phyloP scores from a whole-genome alignment of 2,888 invertebrate genomes.

The Ypsolopha scabrella region DNA sequence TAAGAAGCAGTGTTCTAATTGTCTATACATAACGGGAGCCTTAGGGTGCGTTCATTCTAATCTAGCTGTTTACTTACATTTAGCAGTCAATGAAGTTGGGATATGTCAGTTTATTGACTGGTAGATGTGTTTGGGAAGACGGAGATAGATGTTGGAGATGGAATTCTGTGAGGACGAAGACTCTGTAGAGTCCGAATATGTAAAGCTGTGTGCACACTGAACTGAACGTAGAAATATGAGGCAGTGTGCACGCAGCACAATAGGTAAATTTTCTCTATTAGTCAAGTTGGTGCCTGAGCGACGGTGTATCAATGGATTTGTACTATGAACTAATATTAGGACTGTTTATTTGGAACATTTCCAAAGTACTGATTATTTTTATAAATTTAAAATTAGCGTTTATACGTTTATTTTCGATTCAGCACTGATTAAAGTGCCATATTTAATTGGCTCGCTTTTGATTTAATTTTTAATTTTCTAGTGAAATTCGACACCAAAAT shows the following conservation, averaged over 20 bases:
- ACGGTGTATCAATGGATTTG: slow-evolving; percentile 30
- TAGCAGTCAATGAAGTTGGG: no score
- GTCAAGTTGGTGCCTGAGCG: slow-evolving; percentile 66
- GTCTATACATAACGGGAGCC: no score
- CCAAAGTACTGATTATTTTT: slow-evolving; percentile 66
- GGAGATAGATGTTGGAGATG: no score
- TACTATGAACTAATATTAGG: slow-evolving; percentile 31
- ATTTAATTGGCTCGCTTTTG: slow-evolving; percentile 61
- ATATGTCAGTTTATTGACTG: no score
- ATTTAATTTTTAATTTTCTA: slow-evolving; percentile 46
- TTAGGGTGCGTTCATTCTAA: no score
- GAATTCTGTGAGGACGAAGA: neutral
- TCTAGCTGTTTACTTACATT: no score
- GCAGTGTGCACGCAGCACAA: neutral
- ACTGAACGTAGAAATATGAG: no score
- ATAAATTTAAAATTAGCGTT: slow-evolving; percentile 48
- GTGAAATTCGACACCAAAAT: slow-evolving; percentile 67
- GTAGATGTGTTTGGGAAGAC: no score
- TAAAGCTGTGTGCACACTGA: neutral
- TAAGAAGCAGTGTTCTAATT: no score
- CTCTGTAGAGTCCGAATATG: neutral
- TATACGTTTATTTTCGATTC: slow-evolving; percentile 34
- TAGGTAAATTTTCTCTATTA: slow-evolving; percentile 16
- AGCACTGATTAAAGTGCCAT: slow-evolving; percentile 67
- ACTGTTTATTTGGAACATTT: slow-evolving; percentile 45